Percentiles rank a stretch among this genome's conserved stretches.
Conservation (phyloP, 2,797 vertebrate species). For the Melanotaenia parkinsoni region DNA sequence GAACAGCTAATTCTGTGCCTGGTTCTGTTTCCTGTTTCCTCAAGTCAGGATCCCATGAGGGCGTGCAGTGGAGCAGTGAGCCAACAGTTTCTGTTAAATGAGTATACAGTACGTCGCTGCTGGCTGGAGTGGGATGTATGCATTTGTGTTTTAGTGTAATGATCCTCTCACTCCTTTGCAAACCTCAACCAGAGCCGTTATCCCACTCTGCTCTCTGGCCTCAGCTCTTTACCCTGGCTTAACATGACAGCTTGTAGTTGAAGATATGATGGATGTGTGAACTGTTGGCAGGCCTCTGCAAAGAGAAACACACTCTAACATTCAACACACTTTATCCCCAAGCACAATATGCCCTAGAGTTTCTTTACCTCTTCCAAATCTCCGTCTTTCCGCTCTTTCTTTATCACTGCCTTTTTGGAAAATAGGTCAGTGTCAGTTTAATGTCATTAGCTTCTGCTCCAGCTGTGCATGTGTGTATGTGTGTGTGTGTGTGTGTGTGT, state of each 20-base stretch:
- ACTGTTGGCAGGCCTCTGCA: slow-evolving; percentile 35
- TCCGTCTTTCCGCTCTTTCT: slow-evolving; percentile 57
- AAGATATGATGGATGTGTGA: slow-evolving; percentile 46
- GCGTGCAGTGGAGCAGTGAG: slow-evolving; percentile 31
- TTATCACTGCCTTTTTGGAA: slow-evolving; percentile 59
- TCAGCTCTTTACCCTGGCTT: slow-evolving; percentile 37
- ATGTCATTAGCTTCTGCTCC: slow-evolving; percentile 56
- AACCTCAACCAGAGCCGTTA: slow-evolving; percentile 39
- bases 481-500: slow-evolving; percentile 9
- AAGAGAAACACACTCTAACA: slow-evolving; percentile 30
- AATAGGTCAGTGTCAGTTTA: slow-evolving; percentile 67
- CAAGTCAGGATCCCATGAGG: slow-evolving; percentile 57
- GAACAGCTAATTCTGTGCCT: slow-evolving; percentile 13
- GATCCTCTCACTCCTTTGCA: slow-evolving; percentile 43
- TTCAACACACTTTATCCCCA: slow-evolving; percentile 25
- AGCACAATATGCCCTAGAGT: slow-evolving; percentile 50
- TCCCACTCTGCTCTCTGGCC: slow-evolving; percentile 37
- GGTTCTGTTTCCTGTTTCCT: slow-evolving; percentile 68
- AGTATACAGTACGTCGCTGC: slow-evolving; percentile 55
- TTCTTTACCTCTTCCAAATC: slow-evolving; percentile 61
- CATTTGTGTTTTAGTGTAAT: slow-evolving; percentile 33
- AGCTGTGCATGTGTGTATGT: slow-evolving; percentile 24
- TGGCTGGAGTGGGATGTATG: slow-evolving; percentile 43
- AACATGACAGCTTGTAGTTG: slow-evolving; percentile 38
- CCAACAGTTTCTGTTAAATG: slow-evolving; percentile 56